Conservation (phyloP, 2,113 vertebrate genomes). For the Aptenodytes patagonicus region DNA sequence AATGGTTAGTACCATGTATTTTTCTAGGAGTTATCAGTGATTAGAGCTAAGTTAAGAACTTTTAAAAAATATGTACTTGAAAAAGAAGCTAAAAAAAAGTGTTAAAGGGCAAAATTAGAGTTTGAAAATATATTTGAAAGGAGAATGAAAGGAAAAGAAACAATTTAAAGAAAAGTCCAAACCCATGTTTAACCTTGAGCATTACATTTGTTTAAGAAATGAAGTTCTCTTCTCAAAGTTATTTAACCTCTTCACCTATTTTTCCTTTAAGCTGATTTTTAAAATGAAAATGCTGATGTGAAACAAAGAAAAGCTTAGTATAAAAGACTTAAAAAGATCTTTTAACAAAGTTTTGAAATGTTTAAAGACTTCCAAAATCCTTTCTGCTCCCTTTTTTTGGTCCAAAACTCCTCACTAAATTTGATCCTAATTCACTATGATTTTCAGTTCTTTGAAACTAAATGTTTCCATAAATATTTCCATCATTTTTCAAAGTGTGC, state of each 20-base stretch:
- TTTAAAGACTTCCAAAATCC: not conserved
- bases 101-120: constrained; percentile 5
- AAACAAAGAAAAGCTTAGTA: constrained; percentile 6
- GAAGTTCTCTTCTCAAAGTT: not conserved
- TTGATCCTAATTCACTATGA: not conserved
- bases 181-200: not conserved
- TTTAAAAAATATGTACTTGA: not conserved
- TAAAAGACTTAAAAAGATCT: not conserved
- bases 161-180: constrained; percentile 4
- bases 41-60: not conserved
- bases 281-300: not conserved
- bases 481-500: not conserved
- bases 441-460: not conserved
- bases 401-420: not conserved
- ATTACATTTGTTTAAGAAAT: constrained; percentile 29
- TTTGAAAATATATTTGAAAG: constrained; percentile 25
- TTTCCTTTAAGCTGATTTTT: constrained; percentile 2
- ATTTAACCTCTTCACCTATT: constrained; percentile 37
- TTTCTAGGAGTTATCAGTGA: not conserved
- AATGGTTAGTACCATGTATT: not conserved
- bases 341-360: not conserved
- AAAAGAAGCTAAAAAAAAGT: not conserved
- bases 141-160: constrained; percentile 18
- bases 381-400: not conserved
- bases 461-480: not conserved